Evolutionary conservation across 2,888 invertebrate genomes (phyloP), one percentile per base, ranked within the genome.

Genomic region (Ichneumoninae sp.): DNA sequence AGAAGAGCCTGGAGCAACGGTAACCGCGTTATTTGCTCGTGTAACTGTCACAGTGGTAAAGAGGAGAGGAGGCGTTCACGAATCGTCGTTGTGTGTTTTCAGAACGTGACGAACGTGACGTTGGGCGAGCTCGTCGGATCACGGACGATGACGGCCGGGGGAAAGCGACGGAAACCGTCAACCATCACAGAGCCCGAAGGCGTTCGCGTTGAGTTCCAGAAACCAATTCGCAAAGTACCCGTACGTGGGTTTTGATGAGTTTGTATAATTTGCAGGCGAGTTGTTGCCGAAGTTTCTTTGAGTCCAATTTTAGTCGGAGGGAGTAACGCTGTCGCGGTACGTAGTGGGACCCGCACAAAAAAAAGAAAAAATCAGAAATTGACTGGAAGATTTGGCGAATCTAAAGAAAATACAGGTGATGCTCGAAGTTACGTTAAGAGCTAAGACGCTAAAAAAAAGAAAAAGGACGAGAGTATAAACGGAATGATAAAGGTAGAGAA

Each of bases 21-120:
- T 63, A 33, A 33, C 30, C 33, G 44, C 4, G 13, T 74, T 74
- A 63, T 74, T 74, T 74, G 74, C 74, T 47, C 50, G 10, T 44
- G 74, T 47, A 47, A 75, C 65, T 13, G 8, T 33, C 6, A n/a
- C 26, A 16, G 5, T 8, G 63, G 60, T 63, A n/a, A 3, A 26
- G 8, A 40, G 47, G 13, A 26, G 60, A n/a, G 30, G 26, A 26
- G n/a, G 10, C 50, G 74, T 33, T 63, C 33, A 8, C 47, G n/a
- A 47, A 71, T 81, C 80, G 71, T 84, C 79, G 81, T 84, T 74
- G 83, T 74, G 83, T 85, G 85, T 86, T 86, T 82, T 68, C 85
- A 60, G 85, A 87, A 86, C 85, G 86, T 86, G 87, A 85, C 86
- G 83, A 83, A 87, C 87, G 87, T 87, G 87, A 83, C 81, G 85